Evolutionary conservation across 2,797 vertebrate species (phyloP), one percentile per base, ranked within the genome.

Genomic region (Crax fasciolata): DNA sequence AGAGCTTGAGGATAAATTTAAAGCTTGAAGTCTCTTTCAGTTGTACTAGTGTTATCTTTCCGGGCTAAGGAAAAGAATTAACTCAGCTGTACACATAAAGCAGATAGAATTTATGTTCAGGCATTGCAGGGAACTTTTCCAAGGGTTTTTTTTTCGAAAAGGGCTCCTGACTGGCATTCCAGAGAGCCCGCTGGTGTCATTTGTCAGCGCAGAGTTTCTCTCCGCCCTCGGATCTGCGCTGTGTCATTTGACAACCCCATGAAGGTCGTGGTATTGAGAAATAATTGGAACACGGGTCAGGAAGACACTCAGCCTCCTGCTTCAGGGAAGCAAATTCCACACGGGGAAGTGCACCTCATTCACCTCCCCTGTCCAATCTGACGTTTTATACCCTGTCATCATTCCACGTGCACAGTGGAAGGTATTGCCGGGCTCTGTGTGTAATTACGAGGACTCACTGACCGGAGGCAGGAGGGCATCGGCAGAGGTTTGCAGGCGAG

Each of bases 231-330:
- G 68, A 92, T 84, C 87, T 92, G 76, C 51, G 58, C 89, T 97
- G 89, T 92, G 84, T 75, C 95, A 96, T 85, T 89, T 87, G 95
- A 91, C 87, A 96, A 61, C 72, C 43, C 9, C 68, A 81, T 87
- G 76, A 94, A 96, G 92, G 90, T 94, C 84, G 0, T 77, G 84
- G 77, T 93, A 89, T 66, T 95, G 82, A 93, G 92, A 58, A 89
- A 95, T 92, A 95, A 89, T 12, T 55, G 92, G 93, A 77, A 87
- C 92, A 94, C 13, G 78, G 90, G 93, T 96, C 96, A 96, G 80
- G 74, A 88, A 73, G 62, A 94, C 48, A 89, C n/a, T 67, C 81
- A 46, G 63, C 54, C 81, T 68, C 59, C 59, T 55, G 58, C 35
- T 80, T 84, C 17, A 10, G 41, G 35, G 65, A 85, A 62, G 44